A percentile compares a stretch with the other conserved stretches of the same genome.
Conservation (phyloP, 2,797 vertebrate species). For the Platyrinchus mystaceus region DNA sequence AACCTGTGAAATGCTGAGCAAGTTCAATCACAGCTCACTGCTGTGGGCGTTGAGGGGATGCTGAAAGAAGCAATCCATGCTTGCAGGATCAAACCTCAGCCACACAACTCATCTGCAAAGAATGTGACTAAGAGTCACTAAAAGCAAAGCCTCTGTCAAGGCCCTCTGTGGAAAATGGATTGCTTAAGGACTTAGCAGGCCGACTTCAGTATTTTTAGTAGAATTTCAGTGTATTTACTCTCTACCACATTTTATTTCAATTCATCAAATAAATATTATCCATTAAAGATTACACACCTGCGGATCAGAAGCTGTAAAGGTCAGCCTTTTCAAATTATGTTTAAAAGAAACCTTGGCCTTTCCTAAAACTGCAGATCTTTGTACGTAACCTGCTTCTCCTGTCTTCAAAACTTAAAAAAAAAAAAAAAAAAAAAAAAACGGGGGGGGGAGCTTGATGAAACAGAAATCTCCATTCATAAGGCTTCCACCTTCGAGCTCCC, state of each 20-base stretch:
- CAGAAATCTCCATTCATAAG: background rate
- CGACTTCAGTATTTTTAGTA: conserved; percentile 26
- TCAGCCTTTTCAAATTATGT: conserved; percentile 25
- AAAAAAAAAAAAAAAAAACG: background rate
- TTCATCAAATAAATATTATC: conserved; percentile 31
- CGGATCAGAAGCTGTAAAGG: conserved; percentile 41
- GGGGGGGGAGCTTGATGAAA: background rate
- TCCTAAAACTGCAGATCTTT: background rate
- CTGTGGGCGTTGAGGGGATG: conserved; percentile 12
- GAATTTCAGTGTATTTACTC: conserved; percentile 33
- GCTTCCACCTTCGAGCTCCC: background rate
- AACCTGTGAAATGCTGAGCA: conserved; percentile 42
- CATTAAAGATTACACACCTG: background rate
- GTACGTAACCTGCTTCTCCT: background rate
- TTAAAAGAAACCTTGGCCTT: conserved; percentile 31
- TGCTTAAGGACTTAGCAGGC: background rate
- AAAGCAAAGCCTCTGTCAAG: conserved; percentile 10
- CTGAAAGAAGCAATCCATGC: conserved; percentile 16
- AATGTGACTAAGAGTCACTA: background rate
- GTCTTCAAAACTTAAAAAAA: background rate
- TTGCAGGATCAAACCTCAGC: conserved; percentile 20
- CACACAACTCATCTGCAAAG: conserved; percentile 3
- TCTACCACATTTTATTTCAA: conserved; percentile 25
- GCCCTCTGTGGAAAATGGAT: background rate
- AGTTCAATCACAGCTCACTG: conserved; percentile 35